These are phyloP conservation scores for Corydoras sp. DNA, from an alignment of 2,113 vertebrate genomes.

Conservation along the genomic window DNA sequence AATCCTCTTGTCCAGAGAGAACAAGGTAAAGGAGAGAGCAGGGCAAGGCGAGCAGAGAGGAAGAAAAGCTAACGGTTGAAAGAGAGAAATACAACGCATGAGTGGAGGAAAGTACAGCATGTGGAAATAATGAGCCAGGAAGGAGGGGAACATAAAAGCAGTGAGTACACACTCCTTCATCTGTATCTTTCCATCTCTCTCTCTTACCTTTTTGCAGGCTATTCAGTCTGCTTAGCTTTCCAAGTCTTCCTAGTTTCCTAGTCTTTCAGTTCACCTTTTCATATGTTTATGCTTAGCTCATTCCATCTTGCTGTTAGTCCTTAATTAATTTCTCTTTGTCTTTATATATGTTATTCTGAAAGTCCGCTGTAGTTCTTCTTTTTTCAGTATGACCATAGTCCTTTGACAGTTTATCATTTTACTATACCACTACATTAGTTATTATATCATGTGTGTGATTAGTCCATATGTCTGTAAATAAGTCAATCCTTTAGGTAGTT, in stretches of 20 bases:
- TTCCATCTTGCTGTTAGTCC: not conserved
- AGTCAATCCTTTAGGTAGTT: not conserved
- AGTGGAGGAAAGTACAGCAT: constrained; percentile 8
- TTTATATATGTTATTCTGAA: not conserved
- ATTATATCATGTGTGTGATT: not conserved
- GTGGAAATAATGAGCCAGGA: constrained; percentile 27
- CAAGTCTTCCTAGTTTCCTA: not conserved
- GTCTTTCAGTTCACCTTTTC: constrained; percentile 15
- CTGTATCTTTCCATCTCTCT: constrained; percentile 12
- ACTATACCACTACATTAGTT: not conserved
- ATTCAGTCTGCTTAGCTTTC: constrained; percentile 4
- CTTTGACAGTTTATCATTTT: not conserved
- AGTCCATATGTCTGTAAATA: not conserved
- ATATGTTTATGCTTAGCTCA: not conserved
- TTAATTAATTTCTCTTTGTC: not conserved
- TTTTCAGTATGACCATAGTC: too few relatives aligned
- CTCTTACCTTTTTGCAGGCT: not conserved
- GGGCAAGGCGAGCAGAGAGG: not conserved
- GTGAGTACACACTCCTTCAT: constrained; percentile 20
- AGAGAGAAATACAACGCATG: constrained; percentile 10
- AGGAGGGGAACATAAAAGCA: constrained; percentile 7
- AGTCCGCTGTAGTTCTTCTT: not conserved
- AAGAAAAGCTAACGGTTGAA: constrained; percentile 5
- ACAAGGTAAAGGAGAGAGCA: constrained; percentile 5
- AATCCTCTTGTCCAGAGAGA: constrained; percentile 12